Evolutionary conservation across 2,797 vertebrate genomes (phyloP), one percentile per base, ranked within the genome.

Genomic region (Otus scops): DNA sequence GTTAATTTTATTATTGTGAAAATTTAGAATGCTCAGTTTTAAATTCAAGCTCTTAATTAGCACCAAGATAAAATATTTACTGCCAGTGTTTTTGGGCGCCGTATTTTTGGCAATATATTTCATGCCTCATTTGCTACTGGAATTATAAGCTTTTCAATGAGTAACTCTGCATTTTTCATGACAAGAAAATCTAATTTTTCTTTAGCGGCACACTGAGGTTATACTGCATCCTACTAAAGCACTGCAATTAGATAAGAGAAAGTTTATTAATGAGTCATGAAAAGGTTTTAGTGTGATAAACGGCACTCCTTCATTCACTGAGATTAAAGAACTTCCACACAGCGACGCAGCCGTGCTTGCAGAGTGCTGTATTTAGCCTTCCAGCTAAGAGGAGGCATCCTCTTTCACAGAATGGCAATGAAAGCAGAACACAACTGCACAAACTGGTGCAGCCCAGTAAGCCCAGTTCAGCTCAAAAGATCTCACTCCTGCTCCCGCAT

Each of bases 41-140:
- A 93, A 96, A 96, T 91, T 83, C 88, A 95, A 95, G 90, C 63
- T 90, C 89, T 96, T 96, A 96, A 97, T 97, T 97, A 96, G 93
- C 91, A 89, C 56, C 13, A 91, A 92, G 85, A 95, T 93, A 96
- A 97, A 97, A 97, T 97, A 97, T 97, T 97, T 95, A 97, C 91
- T 4, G 2, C 34, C 74, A 89, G 50, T 71, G 91, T 7, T 91
- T 96, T 89, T 82, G 77, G 68, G 56, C 1, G 6, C 67, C 1
- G 21, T 90, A 89, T 89, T 96, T 94, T 90, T 92, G 92, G 89
- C 92, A 92, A 75, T 86, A 68, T 85, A 95, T 95, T 97, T 97
- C 88, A 95, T 69, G 97, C 96, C 94, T 95, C 96, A 97, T 96
- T 97, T 96, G 85, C 88, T 82, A 48, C 81, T 96, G 87, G 95